A percentile compares a stretch with the other conserved stretches of the same genome.
Evolutionary conservation across 2,113 vertebrate genomes (phyloP).

Genomic region (Phyllostomus discolor): DNA sequence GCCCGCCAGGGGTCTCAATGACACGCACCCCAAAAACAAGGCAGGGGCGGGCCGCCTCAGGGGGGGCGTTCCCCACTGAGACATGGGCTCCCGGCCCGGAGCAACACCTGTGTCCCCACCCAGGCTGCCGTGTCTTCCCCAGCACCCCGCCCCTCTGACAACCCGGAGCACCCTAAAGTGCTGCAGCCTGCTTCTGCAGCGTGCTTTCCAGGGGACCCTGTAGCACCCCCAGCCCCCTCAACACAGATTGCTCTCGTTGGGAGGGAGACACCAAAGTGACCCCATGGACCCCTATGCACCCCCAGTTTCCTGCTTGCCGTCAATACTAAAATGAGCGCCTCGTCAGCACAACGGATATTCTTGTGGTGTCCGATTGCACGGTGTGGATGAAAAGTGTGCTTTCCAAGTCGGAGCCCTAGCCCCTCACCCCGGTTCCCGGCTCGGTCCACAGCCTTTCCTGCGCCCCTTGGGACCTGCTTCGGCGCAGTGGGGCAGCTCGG

Average conservation of each 20-base stretch:
- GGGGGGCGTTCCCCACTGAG: too few relatives aligned
- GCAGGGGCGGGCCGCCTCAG: too few relatives aligned
- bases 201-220: too few relatives aligned
- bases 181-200: neutral
- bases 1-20: too few relatives aligned
- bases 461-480: neutral
- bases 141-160: accelerated
- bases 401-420: neutral
- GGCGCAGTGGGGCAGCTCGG: too few relatives aligned
- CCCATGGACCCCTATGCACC: accelerated
- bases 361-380: neutral
- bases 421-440: neutral
- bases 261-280: accelerated
- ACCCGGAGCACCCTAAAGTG: too few relatives aligned
- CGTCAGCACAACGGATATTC: too few relatives aligned
- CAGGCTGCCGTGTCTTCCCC: accelerated
- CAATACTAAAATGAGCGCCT: too few relatives aligned
- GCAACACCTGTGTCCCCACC: neutral
- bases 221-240: accelerated
- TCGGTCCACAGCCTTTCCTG: neutral
- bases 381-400: accelerated
- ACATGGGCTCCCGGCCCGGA: neutral
- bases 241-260: accelerated
- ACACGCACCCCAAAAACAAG: too few relatives aligned
- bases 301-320: neutral